These are phyloP conservation scores for Baryphthengus martii DNA, from an alignment of 2,113 vertebrate genomes.

Conservation along the genomic window DNA sequence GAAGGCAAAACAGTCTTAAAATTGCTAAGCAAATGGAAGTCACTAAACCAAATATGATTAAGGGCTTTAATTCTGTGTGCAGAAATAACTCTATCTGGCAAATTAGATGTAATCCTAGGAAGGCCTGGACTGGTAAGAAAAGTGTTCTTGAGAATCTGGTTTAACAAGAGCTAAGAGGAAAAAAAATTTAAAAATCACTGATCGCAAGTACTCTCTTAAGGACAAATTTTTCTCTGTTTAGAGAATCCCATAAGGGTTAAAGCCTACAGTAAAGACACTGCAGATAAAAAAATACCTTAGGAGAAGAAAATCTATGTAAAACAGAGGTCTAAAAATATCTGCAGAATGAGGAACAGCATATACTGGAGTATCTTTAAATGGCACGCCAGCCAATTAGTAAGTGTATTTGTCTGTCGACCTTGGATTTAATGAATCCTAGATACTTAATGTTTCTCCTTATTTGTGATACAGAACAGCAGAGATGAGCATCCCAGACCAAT, in stretches of 20 bases:
- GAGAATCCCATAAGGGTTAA: not conserved
- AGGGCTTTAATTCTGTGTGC: slow-evolving; percentile 36
- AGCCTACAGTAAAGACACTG: not conserved
- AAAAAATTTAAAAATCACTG: not conserved
- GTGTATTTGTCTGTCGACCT: not conserved
- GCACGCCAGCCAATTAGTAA: not conserved
- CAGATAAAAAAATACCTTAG: slow-evolving; percentile 3
- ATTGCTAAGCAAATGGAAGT: slow-evolving; percentile 17
- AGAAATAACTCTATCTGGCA: slow-evolving; percentile 41
- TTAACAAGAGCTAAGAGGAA: slow-evolving; percentile 7
- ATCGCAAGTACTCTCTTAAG: not conserved
- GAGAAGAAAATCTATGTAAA: not conserved
- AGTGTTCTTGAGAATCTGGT: not conserved
- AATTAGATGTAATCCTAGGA: slow-evolving; percentile 24
- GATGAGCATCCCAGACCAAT: not conserved
- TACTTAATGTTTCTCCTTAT: not conserved
- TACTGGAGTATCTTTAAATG: slow-evolving; percentile 7
- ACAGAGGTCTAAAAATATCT: not conserved
- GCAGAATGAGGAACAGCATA: not conserved
- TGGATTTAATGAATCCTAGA: not conserved
- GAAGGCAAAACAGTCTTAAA: not conserved
- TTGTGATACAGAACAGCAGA: not conserved
- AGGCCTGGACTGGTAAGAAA: slow-evolving; percentile 2
- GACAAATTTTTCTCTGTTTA: not conserved
- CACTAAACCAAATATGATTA: slow-evolving; percentile 49